Base-by-base conservation (phyloP, 2,797 vertebrate species). In the Pangasius krempfi region DNA sequence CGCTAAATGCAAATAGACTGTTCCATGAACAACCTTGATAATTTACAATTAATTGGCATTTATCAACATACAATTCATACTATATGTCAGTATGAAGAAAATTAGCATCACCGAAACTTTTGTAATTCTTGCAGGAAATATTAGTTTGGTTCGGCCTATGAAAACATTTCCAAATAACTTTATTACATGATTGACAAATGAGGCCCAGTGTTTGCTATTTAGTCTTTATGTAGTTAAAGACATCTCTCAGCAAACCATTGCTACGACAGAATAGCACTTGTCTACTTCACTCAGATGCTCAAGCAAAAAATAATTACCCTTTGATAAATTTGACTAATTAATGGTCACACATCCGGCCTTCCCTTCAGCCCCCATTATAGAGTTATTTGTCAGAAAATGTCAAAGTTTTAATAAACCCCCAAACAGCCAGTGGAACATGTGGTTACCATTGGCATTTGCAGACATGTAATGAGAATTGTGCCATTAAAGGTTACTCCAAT, bases 401-500 rank as follows among this genome's bases (percentile, higher is more conserved):
- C 94, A 95, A 91, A 89, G 92, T 94, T 95, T 96, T 96, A 96
- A 96, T 95, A 96, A 95, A 95, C 93, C 93, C 92, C 94, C 89
- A 94, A 96, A 95, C 94, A 95, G 92, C 89, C 92, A 84, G 94
- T 94, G 93, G 93, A 95, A 93, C 94, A 94, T 90, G 92, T 93
- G 92, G 91, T 92, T 94, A 93, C 93, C 89, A 89, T 92, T 95
- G 96, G 95, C 95, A 95, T 96, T 95, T 94, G 93, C 93, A 90
- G 92, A 84, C 47, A 92, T 91, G 90, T 96, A 96, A 96, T 96
- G 95, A 96, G 95, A 95, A 95, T 94, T 91, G 93, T 95, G 95
- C 91, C 92, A 72, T 93, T 94, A 96, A 96, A 96, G 96, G 96
- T 96, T 96, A 96, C 94, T 92, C 94, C 94, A 95, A 95, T 96